Base-by-base conservation (phyloP, 2,113 vertebrate genomes). In the Elaphurus davidianus region DNA sequence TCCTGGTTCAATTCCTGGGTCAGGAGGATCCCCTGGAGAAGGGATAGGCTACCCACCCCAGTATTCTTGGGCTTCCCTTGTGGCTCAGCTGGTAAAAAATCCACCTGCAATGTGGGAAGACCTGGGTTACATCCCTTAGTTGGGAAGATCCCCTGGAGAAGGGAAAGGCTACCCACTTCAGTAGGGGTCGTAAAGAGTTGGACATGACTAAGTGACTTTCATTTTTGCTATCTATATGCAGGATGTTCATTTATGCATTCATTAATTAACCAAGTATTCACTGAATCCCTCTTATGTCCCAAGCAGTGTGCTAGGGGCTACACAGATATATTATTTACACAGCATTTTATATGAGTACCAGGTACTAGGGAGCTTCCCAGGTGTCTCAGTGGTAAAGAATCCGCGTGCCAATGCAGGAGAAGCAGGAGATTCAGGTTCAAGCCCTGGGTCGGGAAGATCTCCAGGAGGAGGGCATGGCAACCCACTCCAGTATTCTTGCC, bases 331-430 rank as follows among this genome's bases (percentile, higher is more conserved):
- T 90, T 33, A 9, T 84, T 89, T 16, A 36, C n/a, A 33, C 11
- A 40, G 40, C 12, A 3, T 40, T 74, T 71, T 47, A 79, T 17
- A 79, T 30, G 27, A 79, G 15, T 47, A 79, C 27, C 45, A 47
- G 27, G 8, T 79, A 50, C 43, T 52, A 62, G 21, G 14, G 43
- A 84, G 60, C 76, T 74, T 43, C 36, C 36, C 71, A 43, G 36
- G 1, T 76, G 71, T 40, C 36, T 76, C 36, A 43, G 12, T 76
- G 36, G 23, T 27, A 43, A 43, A 43, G 36, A 14, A 76, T 76
- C 71, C 0, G 0, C 0, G 0, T 25, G 36, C 36, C 36, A 76
- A 2, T 76, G 71, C 36, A 76, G 36, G 36, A 76, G 23, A 76
- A 40, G 23, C 23, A 76, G 36, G 71, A 27, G 71, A 76, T 27